phyloP scores from a whole-genome alignment of 2,888 invertebrate species.

The Oscheius sp. region DNA sequence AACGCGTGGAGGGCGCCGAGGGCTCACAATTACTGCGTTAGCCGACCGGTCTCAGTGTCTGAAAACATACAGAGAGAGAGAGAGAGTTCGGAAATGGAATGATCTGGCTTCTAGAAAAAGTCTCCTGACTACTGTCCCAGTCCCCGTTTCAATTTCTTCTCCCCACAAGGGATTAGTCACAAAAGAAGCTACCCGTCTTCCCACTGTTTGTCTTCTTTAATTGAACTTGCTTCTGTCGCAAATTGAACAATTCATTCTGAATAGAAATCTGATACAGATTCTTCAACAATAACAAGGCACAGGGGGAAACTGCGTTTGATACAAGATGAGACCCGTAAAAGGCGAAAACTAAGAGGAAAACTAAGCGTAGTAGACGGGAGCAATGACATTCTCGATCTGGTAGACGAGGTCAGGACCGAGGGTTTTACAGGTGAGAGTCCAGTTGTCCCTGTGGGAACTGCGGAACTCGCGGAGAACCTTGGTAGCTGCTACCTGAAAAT shows the following conservation, averaged over 20 bases:
- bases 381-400: constrained; percentile 55
- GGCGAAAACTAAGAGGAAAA: background rate
- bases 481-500: constrained; percentile 41
- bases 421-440: constrained; percentile 37
- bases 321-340: background rate
- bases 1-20: constrained; percentile 7
- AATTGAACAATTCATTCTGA: too few relatives aligned
- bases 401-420: constrained; percentile 46
- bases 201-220: constrained; percentile 10
- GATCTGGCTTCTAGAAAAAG: too few relatives aligned
- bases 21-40: constrained; percentile 38
- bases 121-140: background rate
- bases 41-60: constrained; percentile 26
- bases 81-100: constrained; percentile 15
- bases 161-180: background rate
- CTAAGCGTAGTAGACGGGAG: constrained; percentile 54
- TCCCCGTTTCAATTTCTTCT: background rate
- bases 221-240: background rate
- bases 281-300: too few relatives aligned
- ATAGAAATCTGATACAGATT: too few relatives aligned
- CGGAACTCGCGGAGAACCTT: constrained; percentile 48
- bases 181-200: background rate
- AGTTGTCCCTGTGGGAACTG: constrained; percentile 47
- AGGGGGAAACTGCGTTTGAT: too few relatives aligned
- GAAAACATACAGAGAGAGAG: background rate